Base-by-base conservation (phyloP, 2,797 vertebrate species). In the Rhynchonycteris naso region DNA sequence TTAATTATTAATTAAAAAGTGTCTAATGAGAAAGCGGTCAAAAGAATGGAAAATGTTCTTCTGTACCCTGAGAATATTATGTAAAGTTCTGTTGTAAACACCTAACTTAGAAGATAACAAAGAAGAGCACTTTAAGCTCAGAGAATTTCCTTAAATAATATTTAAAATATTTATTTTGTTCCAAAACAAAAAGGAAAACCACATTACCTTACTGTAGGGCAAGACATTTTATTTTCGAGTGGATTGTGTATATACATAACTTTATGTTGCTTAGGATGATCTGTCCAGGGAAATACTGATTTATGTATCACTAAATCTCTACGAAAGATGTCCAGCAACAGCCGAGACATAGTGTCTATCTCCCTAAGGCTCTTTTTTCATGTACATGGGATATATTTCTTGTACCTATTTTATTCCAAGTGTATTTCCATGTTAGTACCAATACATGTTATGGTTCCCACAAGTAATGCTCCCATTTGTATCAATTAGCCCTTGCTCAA, bases 251-350 rank as follows among this genome's bases (percentile, higher is more conserved):
- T 78, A 59, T 30, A 16, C 10, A 12, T 56, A 66, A n/a, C 26
- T 90, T 76, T 82, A 50, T 63, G 18, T 30, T 78, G 5, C 52
- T 68, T 88, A 28, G 14, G 22, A 81, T 69, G 19, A 74, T 91
- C 35, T 74, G 5, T 38, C 13, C 28, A 88, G 61, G 30, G 61
- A 91, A 91, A 65, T 21, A 78, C 2, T 58, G 72, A 93, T 71
- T 65, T 88, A 43, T 35, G 35, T 65, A 69, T 79, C 84, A 80
- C 14, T 76, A 93, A 82, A 83, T 78, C 50, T 88, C 47, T 71
- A 9, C 78, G 33, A 66, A 83, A 88, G n/a, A 75, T 1, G 10
- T 74, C 38, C 6, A 28, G 28, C 21, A 59, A 52, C 1, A 33
- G 28, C 9, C 10, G 63, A 75, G 35, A 68, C 4, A 3, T 50